Evolutionary conservation across 2,113 vertebrate genomes (phyloP).

Genomic region (Seriola dumerili): DNA sequence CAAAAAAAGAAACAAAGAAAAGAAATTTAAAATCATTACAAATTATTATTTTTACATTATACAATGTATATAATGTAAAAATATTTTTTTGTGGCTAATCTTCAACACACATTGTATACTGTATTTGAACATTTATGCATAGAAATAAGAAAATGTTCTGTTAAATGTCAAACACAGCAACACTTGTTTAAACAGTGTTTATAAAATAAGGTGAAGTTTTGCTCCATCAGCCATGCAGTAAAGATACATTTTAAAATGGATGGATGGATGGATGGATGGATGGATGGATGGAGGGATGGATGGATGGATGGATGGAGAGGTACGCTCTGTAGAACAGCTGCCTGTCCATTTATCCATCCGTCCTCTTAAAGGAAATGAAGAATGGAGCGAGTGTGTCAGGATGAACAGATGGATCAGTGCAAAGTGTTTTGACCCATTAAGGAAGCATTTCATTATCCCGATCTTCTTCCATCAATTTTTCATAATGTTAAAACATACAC

Average conservation of each 20-base stretch:
- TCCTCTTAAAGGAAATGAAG: not conserved
- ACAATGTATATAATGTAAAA: no score
- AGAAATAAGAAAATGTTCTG: no score
- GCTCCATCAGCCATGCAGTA: no score
- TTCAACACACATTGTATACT: no score
- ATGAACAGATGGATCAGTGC: not conserved
- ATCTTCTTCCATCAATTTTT: slow-evolving; percentile 25
- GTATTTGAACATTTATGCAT: no score
- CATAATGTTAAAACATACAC: slow-evolving; percentile 39
- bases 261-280: not conserved
- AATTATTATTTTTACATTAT: no score
- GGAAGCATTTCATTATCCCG: slow-evolving; percentile 39
- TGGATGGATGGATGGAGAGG: slow-evolving; percentile 6
- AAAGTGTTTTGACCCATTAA: slow-evolving; percentile 49
- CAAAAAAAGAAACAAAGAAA: no score
- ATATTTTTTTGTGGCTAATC: no score
- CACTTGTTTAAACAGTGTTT: no score
- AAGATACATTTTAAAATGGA: not conserved
- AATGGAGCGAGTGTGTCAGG: not conserved
- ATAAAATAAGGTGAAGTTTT: no score
- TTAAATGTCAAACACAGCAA: no score
- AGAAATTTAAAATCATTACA: no score
- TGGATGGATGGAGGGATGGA: slow-evolving; percentile 2
- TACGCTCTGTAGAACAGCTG: not conserved
- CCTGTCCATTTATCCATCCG: not conserved